Evolutionary conservation across 2,888 invertebrate species (phyloP).

Genomic region (Trypoxylon attenuatum): DNA sequence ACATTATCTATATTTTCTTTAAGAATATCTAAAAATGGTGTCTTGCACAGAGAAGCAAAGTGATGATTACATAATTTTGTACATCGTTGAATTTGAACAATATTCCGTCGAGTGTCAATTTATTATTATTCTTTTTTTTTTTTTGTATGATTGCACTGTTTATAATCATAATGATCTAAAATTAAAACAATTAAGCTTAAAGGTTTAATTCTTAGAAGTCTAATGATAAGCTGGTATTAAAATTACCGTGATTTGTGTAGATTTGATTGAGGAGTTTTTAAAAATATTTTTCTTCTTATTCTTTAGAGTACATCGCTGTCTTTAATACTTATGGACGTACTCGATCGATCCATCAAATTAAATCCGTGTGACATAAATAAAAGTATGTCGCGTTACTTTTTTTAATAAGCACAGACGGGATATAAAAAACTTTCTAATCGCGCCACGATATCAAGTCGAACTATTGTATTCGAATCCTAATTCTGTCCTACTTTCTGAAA

Average conservation of each 20-base stretch:
- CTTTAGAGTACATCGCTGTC: constrained; percentile 39
- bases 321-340: constrained; percentile 30
- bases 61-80: constrained; percentile 66
- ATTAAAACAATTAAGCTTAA: constrained; percentile 61
- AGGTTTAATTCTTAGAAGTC: constrained; percentile 53
- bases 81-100: constrained; percentile 64
- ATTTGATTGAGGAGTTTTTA: constrained; percentile 57
- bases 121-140: too few relatives aligned
- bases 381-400: constrained; percentile 27
- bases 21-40: constrained; percentile 65
- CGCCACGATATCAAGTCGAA: constrained; percentile 22
- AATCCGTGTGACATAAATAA: constrained; percentile 28
- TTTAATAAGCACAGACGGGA: constrained; percentile 49
- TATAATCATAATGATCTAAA: constrained; percentile 67
- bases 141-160: constrained; percentile 72
- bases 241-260: constrained; percentile 62
- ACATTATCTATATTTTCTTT: constrained; percentile 65
- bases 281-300: constrained; percentile 55
- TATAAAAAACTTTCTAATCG: constrained; percentile 25
- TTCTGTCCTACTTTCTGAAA: constrained; percentile 10
- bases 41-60: constrained; percentile 63
- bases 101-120: constrained; percentile 54
- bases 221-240: constrained; percentile 64
- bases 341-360: constrained; percentile 21
- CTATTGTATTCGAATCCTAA: constrained; percentile 3